Evolutionary conservation across 2,113 vertebrate species (phyloP).

Genomic region (Embiotoca jacksoni): DNA sequence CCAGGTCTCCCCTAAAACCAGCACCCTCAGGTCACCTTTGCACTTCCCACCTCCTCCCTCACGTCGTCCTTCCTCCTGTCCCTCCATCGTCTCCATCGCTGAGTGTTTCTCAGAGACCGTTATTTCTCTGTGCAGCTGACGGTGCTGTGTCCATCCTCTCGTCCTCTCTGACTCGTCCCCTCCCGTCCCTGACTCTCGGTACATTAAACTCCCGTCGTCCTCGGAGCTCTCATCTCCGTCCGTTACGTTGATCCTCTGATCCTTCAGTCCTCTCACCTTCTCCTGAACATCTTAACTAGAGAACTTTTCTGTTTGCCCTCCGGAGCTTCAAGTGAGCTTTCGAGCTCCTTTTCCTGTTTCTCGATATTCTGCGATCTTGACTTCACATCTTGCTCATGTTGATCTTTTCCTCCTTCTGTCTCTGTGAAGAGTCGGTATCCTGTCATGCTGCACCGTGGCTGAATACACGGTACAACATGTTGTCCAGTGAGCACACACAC

Average conservation of each 20-base stretch:
- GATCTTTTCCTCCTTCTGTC: slow-evolving; percentile 36
- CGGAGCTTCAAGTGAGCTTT: slow-evolving; percentile 49
- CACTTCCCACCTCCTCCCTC: background rate
- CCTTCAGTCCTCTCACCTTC: slow-evolving; percentile 72
- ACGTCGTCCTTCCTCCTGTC: background rate
- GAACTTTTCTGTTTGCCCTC: slow-evolving; percentile 62
- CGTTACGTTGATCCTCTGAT: slow-evolving; percentile 50
- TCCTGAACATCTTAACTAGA: slow-evolving; percentile 65
- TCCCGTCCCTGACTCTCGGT: slow-evolving; percentile 28
- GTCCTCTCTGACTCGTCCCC: slow-evolving; percentile 16
- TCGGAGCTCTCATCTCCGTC: background rate
- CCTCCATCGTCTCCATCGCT: background rate
- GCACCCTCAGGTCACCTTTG: slow-evolving; percentile 60
- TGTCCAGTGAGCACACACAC: slow-evolving; percentile 37
- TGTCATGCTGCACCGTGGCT: slow-evolving; percentile 24
- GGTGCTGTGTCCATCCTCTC: slow-evolving; percentile 2
- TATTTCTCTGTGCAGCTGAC: slow-evolving; percentile 1
- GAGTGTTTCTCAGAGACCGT: slow-evolving; percentile 51
- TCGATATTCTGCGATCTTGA: slow-evolving; percentile 12
- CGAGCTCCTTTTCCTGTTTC: slow-evolving; percentile 58
- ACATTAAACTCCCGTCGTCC: background rate
- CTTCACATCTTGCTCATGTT: background rate
- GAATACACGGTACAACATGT: slow-evolving; percentile 50
- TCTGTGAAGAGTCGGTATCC: slow-evolving; percentile 43
- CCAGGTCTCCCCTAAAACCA: slow-evolving; percentile 80